Evolutionary conservation across 35 echinoderm and acorn worm species (phyloP).

Genomic region (Hemicentrotus pulcherrimus): DNA sequence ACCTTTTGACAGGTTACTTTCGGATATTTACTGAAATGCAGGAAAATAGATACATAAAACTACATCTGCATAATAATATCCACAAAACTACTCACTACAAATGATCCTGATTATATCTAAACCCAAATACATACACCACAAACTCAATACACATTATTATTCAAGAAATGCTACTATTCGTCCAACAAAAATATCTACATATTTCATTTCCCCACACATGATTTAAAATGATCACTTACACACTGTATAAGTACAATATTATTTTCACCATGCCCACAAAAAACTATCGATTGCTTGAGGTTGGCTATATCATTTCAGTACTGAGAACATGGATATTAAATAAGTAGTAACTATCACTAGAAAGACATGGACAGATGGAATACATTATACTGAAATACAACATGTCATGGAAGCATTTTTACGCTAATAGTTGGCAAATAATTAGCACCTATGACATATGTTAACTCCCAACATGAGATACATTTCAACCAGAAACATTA

Average conservation of each 20-base stretch:
- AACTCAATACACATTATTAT: background rate
- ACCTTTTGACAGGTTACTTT: too few relatives aligned
- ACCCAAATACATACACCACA: background rate
- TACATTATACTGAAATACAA: background rate
- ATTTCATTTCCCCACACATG: background rate
- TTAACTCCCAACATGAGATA: background rate
- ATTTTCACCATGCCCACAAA: background rate
- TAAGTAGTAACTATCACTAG: background rate
- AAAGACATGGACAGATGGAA: background rate
- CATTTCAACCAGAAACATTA: too few relatives aligned
- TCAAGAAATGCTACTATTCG: background rate
- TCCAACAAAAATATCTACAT: constrained; percentile 5
- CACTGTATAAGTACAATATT: background rate
- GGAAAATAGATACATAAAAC: background rate
- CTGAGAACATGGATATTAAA: background rate
- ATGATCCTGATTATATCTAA: background rate
- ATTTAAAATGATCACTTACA: background rate
- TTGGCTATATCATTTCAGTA: background rate
- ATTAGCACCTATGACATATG: background rate
- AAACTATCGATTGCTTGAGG: background rate
- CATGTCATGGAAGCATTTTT: background rate
- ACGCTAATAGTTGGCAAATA: background rate
- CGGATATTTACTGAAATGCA: too few relatives aligned
- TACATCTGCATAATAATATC: too few relatives aligned
- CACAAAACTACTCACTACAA: background rate